Evolutionary conservation across 2,888 invertebrate species (phyloP).

Genomic region (Cephus runcator): DNA sequence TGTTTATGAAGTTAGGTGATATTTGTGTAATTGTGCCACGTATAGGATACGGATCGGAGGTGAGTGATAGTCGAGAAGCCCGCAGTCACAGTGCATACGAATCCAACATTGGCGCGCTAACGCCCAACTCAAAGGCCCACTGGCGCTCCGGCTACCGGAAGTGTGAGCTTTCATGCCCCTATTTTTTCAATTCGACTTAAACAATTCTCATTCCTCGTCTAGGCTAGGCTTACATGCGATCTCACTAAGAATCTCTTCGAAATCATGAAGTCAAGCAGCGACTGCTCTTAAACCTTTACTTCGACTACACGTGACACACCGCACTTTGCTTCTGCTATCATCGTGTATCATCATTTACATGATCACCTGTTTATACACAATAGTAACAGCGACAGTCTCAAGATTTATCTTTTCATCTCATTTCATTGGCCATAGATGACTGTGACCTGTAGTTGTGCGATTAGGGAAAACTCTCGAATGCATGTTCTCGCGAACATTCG

Average conservation of each 20-base stretch:
- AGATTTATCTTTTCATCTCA: neutral
- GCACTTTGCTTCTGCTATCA: neutral
- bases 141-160: slow-evolving; percentile 76
- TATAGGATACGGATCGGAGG: slow-evolving; percentile 80
- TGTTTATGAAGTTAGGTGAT: neutral
- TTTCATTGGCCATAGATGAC: neutral
- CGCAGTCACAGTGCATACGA: slow-evolving; percentile 70
- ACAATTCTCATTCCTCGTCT: neutral
- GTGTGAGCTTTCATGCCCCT: slow-evolving; percentile 64
- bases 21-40: slow-evolving; percentile 12
- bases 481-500: neutral
- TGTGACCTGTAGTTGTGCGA: neutral
- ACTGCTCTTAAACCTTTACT: neutral
- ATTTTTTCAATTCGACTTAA: neutral
- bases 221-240: neutral
- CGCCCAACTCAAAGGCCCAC: slow-evolving; percentile 59
- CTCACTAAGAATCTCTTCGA: neutral
- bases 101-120: slow-evolving; percentile 65
- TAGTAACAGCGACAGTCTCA: neutral
- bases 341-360: neutral
- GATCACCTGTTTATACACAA: neutral
- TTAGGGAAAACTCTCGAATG: neutral
- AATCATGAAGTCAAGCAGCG: neutral
- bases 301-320: neutral
- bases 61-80: slow-evolving; percentile 73